Evolutionary conservation across 2,797 vertebrate species (phyloP), one percentile per base, ranked within the genome.

Genomic region (Gymnocypris eckloni): DNA sequence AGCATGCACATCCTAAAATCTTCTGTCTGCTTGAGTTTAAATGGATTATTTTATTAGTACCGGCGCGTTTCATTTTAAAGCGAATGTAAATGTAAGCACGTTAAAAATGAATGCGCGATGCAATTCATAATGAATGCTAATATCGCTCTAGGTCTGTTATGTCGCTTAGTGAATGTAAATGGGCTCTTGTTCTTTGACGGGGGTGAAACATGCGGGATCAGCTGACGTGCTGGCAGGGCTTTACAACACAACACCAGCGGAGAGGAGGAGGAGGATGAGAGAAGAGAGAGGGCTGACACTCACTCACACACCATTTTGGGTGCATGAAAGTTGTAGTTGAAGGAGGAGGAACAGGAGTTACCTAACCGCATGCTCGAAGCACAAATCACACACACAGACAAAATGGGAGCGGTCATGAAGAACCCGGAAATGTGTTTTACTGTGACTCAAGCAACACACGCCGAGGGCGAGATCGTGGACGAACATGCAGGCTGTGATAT

Each of bases 141-240:
- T 15, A 6, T 48, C 37, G 80, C 16, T 59, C 15, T 28, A 8
- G 67, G 15, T 43, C 2, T 56, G 13, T 28, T 43, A 1, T 28
- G 10, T 41, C n/a, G 52, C 9, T 61, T 5, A 8, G 81, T 73
- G 18, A 8, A n/a, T 50, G 54, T 45, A 43, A 59, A 69, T 69
- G 39, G 67, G 56, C 18, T 72, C 2, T 52, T 66, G 43, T 28
- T 85, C 50, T 71, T 37, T 69, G 20, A n/a, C 56, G 86, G 33
- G 91, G 91, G 92, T 92, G 92, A 94, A 59, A 94, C 95, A 94
- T 93, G 92, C 93, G 82, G 88, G 93, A 96, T 96, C 96, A 97
- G 97, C 96, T 97, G 96, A 96, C 95, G 93, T 86, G 88, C 91
- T 96, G 96, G 95, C 96, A 94, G 92, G 90, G 91, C 86, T 91